phyloP scores from a whole-genome alignment of 2,113 vertebrate species.

The Perca flavescens region DNA sequence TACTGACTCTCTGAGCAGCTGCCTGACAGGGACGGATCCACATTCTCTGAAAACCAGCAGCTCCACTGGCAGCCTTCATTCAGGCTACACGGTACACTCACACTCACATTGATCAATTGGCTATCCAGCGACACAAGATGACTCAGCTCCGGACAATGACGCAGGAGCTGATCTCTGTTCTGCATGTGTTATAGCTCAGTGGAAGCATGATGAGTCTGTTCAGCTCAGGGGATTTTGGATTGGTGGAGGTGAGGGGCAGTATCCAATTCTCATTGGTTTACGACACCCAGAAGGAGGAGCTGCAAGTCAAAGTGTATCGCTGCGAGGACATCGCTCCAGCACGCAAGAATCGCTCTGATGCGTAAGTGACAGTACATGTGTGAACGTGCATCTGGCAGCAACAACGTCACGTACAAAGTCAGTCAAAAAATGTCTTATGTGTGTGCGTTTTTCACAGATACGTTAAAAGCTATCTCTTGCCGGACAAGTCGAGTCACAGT shows the following conservation, averaged over 20 bases:
- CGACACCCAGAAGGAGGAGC: conserved; percentile 85
- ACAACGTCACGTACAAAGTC: background rate
- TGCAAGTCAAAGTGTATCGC: conserved; percentile 88
- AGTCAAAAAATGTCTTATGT: background rate
- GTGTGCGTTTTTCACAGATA: conserved; percentile 83
- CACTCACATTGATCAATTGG: conserved; percentile 33
- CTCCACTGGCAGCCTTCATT: conserved; percentile 89
- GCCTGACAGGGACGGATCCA: conserved; percentile 50
- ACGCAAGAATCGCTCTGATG: conserved; percentile 89
- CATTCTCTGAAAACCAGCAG: conserved; percentile 84
- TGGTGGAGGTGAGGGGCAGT: conserved; percentile 88
- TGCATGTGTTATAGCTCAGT: conserved; percentile 83
- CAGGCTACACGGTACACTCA: conserved; percentile 76
- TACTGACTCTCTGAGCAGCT: conserved; percentile 77
- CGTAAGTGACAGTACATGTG: conserved; percentile 85
- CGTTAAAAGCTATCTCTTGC: conserved; percentile 95
- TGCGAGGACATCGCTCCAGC: conserved; percentile 92
- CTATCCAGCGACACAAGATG: conserved; percentile 50
- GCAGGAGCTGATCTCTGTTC: conserved; percentile 53
- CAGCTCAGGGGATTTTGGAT: conserved; percentile 88
- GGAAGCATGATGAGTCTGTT: conserved; percentile 95
- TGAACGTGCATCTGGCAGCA: conserved; percentile 3
- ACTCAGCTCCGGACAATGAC: conserved; percentile 71
- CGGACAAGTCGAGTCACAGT: conserved; percentile 91
- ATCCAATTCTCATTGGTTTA: conserved; percentile 91